phyloP scores from a whole-genome alignment of 2,113 vertebrate species.

The Paradisaea rubra region DNA sequence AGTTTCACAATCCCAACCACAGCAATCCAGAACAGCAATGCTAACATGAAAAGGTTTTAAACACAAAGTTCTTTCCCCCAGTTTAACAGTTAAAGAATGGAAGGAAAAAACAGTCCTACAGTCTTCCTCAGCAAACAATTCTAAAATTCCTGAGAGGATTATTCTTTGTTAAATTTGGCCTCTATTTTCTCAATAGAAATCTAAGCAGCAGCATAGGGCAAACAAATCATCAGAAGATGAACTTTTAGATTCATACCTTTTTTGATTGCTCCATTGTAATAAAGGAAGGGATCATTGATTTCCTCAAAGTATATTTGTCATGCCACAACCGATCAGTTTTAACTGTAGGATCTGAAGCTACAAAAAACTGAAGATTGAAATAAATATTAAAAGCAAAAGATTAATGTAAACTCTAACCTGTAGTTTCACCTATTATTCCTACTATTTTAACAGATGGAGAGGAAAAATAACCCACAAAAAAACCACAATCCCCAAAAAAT shows the following conservation, averaged over 20 bases:
- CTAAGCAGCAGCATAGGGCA: not conserved
- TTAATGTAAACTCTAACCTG: not conserved
- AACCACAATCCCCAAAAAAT: not conserved
- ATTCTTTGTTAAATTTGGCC: not conserved
- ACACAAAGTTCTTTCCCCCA: not conserved
- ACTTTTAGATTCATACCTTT: conserved; percentile 77
- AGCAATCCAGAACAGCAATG: not conserved
- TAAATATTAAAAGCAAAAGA: not conserved
- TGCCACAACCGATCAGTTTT: conserved; percentile 97
- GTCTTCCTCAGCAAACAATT: not conserved
- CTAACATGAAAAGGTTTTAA: not conserved
- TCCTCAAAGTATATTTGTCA: conserved; percentile 94
- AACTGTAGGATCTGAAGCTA: conserved; percentile 95
- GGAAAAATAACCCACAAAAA: accelerated
- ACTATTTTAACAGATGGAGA: conserved; percentile 34
- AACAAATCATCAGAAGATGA: not conserved
- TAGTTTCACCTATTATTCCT: not conserved
- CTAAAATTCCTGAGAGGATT: not conserved
- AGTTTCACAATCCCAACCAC: not conserved
- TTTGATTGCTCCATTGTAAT: conserved; percentile 94
- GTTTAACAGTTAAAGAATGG: not conserved
- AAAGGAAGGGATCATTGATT: conserved; percentile 97
- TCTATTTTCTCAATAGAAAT: not conserved
- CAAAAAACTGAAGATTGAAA: conserved; percentile 84
- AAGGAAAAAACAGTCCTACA: not conserved